phyloP scores from a whole-genome alignment of 2,888 invertebrate genomes.

The Pammene aurita region DNA sequence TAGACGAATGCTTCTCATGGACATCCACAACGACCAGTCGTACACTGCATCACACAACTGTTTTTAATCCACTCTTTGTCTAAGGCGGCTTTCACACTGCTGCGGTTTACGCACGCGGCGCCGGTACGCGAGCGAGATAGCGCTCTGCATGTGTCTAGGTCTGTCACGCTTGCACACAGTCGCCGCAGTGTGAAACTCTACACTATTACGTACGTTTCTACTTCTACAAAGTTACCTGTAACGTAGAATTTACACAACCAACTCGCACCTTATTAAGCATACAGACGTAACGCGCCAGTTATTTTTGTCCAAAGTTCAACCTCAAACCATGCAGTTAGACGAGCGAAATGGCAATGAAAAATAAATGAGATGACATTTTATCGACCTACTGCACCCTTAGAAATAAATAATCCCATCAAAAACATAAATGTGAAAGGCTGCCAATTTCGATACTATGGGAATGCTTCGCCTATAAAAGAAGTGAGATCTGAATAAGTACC shows the following conservation, averaged over 20 bases:
- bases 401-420: neutral
- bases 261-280: conserved; percentile 15
- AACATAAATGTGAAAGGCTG: too few relatives aligned
- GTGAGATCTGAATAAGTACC: too few relatives aligned
- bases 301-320: conserved; percentile 18
- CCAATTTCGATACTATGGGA: too few relatives aligned
- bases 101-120: too few relatives aligned
- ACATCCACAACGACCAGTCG: too few relatives aligned
- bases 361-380: conserved; percentile 5
- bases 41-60: neutral
- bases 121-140: too few relatives aligned
- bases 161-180: too few relatives aligned
- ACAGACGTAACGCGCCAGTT: conserved; percentile 17
- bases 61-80: neutral
- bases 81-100: too few relatives aligned
- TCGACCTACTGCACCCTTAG: neutral
- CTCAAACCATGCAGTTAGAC: conserved; percentile 21
- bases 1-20: too few relatives aligned
- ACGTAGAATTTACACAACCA: conserved; percentile 3
- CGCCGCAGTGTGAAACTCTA: too few relatives aligned
- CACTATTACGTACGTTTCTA: neutral
- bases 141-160: too few relatives aligned
- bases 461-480: too few relatives aligned
- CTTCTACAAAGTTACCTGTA: neutral
- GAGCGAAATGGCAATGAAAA: conserved; percentile 1